Conservation (phyloP, 2,888 invertebrate species). For the Fragum sueziense region DNA sequence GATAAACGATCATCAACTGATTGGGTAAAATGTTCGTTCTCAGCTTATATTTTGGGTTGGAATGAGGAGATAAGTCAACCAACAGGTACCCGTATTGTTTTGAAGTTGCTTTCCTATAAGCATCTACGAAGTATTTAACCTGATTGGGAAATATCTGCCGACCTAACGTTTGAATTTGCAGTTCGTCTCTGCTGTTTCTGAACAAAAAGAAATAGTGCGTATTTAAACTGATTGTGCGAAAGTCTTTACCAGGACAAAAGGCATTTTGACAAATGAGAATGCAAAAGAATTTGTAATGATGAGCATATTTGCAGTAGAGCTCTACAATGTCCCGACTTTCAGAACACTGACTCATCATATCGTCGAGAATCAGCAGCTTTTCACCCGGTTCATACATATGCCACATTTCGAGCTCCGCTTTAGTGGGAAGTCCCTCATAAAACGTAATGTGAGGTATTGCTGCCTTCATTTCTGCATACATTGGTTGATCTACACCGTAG, state of each 20-base stretch:
- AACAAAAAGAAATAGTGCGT: conserved; percentile 58
- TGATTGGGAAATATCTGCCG: conserved; percentile 57
- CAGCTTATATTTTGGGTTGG: conserved; percentile 53
- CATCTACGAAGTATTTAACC: conserved; percentile 47
- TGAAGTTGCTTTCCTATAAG: conserved; percentile 49
- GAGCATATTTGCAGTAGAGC: conserved; percentile 53
- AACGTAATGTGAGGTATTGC: conserved; percentile 44
- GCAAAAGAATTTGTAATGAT: conserved; percentile 52
- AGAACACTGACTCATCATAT: conserved; percentile 43
- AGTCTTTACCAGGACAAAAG: conserved; percentile 45
- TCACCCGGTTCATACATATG: conserved; percentile 36
- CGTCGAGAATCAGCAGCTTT: conserved; percentile 49
- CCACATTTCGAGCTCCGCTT: conserved; percentile 45
- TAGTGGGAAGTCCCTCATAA: conserved; percentile 45
- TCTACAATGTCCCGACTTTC: conserved; percentile 47
- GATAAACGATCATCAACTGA: conserved; percentile 48
- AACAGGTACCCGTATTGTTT: conserved; percentile 49
- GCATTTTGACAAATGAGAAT: conserved; percentile 58
- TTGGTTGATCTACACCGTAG: conserved; percentile 57
- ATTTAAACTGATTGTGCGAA: conserved; percentile 56
- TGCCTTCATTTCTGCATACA: conserved; percentile 52
- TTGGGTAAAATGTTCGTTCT: conserved; percentile 52
- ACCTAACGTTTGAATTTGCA: conserved; percentile 53
- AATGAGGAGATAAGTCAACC: conserved; percentile 53
- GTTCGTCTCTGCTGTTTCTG: conserved; percentile 48